A percentile compares a stretch with the other conserved stretches of the same genome.
phyloP scores from a whole-genome alignment of 2,888 invertebrate genomes.

The Bibio marci region DNA sequence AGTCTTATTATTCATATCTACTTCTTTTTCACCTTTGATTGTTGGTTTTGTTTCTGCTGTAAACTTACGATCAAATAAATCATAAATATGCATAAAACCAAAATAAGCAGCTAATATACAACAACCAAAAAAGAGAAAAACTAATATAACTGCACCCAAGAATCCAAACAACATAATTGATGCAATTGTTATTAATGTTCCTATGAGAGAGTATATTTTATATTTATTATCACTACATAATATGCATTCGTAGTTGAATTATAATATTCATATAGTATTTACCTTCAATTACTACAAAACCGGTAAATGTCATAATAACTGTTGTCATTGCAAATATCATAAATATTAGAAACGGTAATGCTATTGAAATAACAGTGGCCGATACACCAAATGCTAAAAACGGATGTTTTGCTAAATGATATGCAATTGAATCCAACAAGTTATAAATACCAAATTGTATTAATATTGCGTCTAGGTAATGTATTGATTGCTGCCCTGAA shows the following conservation, averaged over 20 bases:
- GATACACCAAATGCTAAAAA: slow-evolving; percentile 10
- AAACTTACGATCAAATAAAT: slow-evolving; percentile 14
- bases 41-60: no score
- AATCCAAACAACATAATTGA: slow-evolving; percentile 22
- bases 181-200: slow-evolving; percentile 23
- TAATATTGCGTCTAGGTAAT: neutral
- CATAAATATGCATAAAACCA: slow-evolving; percentile 22
- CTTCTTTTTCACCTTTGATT: no score
- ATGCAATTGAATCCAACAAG: slow-evolving; percentile 10
- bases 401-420: slow-evolving; percentile 13
- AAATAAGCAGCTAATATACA: slow-evolving; percentile 20
- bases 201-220: slow-evolving; percentile 11
- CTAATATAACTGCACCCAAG: slow-evolving; percentile 17
- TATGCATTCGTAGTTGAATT: no score
- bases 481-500: neutral
- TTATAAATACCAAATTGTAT: slow-evolving; percentile 6
- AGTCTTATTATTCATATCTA: no score
- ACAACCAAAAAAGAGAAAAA: slow-evolving; percentile 16
- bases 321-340: slow-evolving; percentile 22
- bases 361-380: slow-evolving; percentile 9
- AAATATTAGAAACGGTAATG: slow-evolving; percentile 22
- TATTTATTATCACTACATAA: neutral
- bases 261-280: slow-evolving; percentile 2
- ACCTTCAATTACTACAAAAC: slow-evolving; percentile 27
- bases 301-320: slow-evolving; percentile 23